phyloP scores from a whole-genome alignment of 2,888 invertebrate genomes.

The Chouioia cunea region DNA sequence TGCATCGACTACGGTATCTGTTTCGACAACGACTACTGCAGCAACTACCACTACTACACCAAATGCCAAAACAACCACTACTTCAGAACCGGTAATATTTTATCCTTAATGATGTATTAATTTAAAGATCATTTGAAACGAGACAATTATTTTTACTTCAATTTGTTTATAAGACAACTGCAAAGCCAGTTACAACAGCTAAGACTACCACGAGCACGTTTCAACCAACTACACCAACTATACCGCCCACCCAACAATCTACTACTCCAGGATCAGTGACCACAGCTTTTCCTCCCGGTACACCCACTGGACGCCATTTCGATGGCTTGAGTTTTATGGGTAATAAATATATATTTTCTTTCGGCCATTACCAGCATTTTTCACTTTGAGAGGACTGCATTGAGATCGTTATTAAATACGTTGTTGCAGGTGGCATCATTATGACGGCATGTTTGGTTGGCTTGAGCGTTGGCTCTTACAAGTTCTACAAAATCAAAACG shows the following conservation, averaged over 20 bases:
- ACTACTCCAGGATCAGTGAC: constrained; percentile 20
- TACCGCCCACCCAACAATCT: constrained; percentile 23
- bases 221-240: not conserved
- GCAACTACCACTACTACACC: not conserved
- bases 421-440: constrained; percentile 81
- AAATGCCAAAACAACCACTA: not conserved
- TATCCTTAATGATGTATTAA: too few relatives aligned
- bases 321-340: constrained; percentile 52
- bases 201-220: not conserved
- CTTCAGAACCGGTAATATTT: not conserved
- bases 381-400: not conserved
- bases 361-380: not conserved
- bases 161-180: not conserved
- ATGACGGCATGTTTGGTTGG: constrained; percentile 83
- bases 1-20: too few relatives aligned
- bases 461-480: constrained; percentile 85
- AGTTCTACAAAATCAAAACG: constrained; percentile 88
- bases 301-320: constrained; percentile 43
- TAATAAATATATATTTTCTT: constrained; percentile 24
- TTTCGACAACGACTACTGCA: not conserved
- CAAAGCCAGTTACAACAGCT: not conserved
- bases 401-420: not conserved
- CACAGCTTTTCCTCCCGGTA: constrained; percentile 17
- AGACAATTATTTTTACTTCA: not conserved
- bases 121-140: too few relatives aligned